Conservation (phyloP, 2,888 invertebrate genomes). For the Stictocephala bisonia region DNA sequence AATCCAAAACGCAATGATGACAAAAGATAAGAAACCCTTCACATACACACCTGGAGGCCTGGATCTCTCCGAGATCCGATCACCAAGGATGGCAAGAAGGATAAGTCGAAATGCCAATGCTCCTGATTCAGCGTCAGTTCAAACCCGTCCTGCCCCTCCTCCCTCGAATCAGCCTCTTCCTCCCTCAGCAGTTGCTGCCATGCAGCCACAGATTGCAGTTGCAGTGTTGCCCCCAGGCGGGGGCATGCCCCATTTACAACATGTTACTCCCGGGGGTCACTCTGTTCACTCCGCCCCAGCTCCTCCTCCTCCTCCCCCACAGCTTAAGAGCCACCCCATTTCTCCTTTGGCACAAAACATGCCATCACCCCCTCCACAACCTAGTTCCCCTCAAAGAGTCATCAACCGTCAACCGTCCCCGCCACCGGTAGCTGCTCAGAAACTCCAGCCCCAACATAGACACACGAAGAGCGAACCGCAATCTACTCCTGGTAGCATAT, state of each 20-base stretch:
- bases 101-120: conserved; percentile 70
- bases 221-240: conserved; percentile 70
- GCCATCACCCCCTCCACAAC: conserved; percentile 54
- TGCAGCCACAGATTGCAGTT: conserved; percentile 74
- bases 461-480: conserved; percentile 44
- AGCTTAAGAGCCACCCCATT: neutral
- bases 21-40: conserved; percentile 95
- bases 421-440: conserved; percentile 47
- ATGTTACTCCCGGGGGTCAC: conserved; percentile 49
- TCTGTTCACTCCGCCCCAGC: conserved; percentile 54
- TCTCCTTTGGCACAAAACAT: conserved; percentile 62
- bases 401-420: conserved; percentile 42
- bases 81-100: conserved; percentile 89
- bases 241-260: conserved; percentile 48
- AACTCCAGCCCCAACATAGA: conserved; percentile 45
- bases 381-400: conserved; percentile 19
- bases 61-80: conserved; percentile 89
- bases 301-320: conserved; percentile 51
- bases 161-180: conserved; percentile 66
- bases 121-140: conserved; percentile 48
- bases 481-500: conserved; percentile 58
- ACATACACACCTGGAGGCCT: conserved; percentile 96
- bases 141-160: conserved; percentile 3
- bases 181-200: conserved; percentile 69
- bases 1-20: conserved; percentile 94